A percentile compares a stretch with the other conserved stretches of the same genome.
Conservation (phyloP, 2,113 vertebrate genomes). For the Trichomycterus rosablanca region DNA sequence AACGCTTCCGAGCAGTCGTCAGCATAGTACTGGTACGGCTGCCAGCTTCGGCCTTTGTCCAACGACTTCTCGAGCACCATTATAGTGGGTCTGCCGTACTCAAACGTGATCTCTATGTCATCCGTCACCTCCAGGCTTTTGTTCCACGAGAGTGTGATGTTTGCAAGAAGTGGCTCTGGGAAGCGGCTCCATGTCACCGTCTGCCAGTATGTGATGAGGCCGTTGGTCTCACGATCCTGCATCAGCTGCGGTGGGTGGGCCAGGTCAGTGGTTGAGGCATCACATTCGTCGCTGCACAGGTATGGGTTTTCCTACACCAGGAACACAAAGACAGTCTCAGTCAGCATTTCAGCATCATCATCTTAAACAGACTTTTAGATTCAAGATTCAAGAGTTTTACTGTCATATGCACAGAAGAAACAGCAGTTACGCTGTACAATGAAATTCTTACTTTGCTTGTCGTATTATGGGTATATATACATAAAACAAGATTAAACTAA, state of each 20-base stretch:
- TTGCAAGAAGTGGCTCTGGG: slow-evolving; percentile 88
- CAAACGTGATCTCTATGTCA: slow-evolving; percentile 90
- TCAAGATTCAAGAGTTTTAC: too few species aligned
- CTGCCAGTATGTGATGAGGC: slow-evolving; percentile 95
- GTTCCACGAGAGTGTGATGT: slow-evolving; percentile 95
- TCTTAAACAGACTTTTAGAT: too few species aligned
- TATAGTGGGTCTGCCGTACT: slow-evolving; percentile 89
- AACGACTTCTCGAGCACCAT: slow-evolving; percentile 97
- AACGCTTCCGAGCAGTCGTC: slow-evolving; percentile 92
- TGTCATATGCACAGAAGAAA: too few species aligned
- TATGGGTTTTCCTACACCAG: slow-evolving; percentile 87
- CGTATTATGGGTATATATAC: too few species aligned
- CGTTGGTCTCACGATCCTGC: slow-evolving; percentile 88
- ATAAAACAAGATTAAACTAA: too few species aligned
- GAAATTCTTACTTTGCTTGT: too few species aligned
- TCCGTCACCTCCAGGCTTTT: slow-evolving; percentile 95
- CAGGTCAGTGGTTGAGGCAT: slow-evolving; percentile 86
- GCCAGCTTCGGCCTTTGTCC: slow-evolving; percentile 91
- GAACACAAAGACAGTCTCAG: slow-evolving; percentile 6
- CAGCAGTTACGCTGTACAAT: too few species aligned
- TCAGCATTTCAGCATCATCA: too few species aligned
- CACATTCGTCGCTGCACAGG: slow-evolving; percentile 97
- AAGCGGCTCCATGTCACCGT: slow-evolving; percentile 91
- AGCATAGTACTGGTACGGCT: slow-evolving; percentile 94
- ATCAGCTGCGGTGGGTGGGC: slow-evolving; percentile 94